A percentile compares a stretch with the other conserved stretches of the same genome.
phyloP scores from a whole-genome alignment of 2,113 vertebrate genomes.

The Ciconia maguari region DNA sequence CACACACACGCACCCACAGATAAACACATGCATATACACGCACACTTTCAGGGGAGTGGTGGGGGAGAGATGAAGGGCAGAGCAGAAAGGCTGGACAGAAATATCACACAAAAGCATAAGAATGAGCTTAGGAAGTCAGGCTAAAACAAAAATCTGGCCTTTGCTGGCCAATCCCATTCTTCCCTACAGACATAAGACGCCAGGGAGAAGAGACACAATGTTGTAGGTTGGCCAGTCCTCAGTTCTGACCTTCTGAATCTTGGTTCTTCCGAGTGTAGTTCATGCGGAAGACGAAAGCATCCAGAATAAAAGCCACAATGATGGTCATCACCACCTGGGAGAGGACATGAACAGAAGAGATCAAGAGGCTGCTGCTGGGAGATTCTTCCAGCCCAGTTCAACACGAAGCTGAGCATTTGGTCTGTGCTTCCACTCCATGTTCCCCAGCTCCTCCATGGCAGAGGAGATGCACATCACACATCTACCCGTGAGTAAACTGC shows the following conservation, averaged over 20 bases:
- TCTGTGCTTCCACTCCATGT: neutral
- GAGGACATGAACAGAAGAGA: neutral
- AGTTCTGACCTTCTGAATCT: slow-evolving; percentile 81
- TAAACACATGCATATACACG: neutral
- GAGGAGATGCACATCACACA: neutral
- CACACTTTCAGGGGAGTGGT: neutral
- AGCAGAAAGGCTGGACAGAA: neutral
- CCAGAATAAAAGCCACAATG: slow-evolving; percentile 96
- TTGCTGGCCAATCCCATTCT: neutral
- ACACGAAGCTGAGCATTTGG: neutral
- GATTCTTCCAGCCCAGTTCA: neutral
- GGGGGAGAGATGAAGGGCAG: neutral
- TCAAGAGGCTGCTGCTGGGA: neutral
- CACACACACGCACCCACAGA: rapidly evolving
- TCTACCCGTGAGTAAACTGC: neutral
- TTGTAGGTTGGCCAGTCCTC: neutral
- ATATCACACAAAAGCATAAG: neutral
- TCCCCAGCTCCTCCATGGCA: neutral
- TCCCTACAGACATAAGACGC: neutral
- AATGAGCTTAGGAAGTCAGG: neutral
- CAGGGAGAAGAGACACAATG: neutral
- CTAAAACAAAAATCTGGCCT: neutral
- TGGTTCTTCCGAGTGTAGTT: slow-evolving; percentile 96
- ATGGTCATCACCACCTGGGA: slow-evolving; percentile 97
- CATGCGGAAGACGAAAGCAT: slow-evolving; percentile 98